These are phyloP conservation scores for Bombus waltoni DNA, from an alignment of 1,140 invertebrate species.

Conservation along the genomic window DNA sequence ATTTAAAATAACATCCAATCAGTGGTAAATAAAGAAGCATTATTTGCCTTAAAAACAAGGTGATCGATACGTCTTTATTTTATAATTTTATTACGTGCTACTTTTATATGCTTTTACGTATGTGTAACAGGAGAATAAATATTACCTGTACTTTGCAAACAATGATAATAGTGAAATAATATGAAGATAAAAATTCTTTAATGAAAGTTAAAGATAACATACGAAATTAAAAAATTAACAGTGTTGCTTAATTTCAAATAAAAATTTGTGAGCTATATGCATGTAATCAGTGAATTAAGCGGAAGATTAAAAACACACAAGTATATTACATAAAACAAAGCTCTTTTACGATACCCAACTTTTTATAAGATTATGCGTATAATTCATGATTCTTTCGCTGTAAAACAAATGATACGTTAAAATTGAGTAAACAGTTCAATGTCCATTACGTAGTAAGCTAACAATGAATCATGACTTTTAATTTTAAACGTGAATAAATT, in stretches of 20 bases:
- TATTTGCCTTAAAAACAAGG: not conserved
- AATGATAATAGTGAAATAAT: not conserved
- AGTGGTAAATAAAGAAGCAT: not conserved
- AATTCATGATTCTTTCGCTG: constrained; percentile 54
- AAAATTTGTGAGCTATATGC: not conserved
- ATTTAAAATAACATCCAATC: not conserved
- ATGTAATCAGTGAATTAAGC: not conserved
- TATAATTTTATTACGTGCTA: not conserved
- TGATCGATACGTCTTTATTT: not conserved
- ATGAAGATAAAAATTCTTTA: not conserved
- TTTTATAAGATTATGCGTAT: constrained; percentile 37
- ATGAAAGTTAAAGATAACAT: not conserved
- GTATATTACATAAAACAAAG: not conserved
- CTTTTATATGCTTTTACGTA: not conserved
- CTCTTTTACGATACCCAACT: constrained; percentile 53
- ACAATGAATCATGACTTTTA: not conserved
- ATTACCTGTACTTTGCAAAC: not conserved
- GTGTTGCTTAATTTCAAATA: not conserved
- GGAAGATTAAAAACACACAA: not conserved
- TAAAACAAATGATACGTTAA: constrained; percentile 17
- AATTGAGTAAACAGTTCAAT: not conserved
- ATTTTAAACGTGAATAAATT: not conserved
- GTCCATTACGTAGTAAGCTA: not conserved
- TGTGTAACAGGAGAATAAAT: not conserved
- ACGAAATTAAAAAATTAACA: not conserved